Evolutionary conservation across 1,140 invertebrate species (phyloP).

Genomic region (Lordiphosa collinella): DNA sequence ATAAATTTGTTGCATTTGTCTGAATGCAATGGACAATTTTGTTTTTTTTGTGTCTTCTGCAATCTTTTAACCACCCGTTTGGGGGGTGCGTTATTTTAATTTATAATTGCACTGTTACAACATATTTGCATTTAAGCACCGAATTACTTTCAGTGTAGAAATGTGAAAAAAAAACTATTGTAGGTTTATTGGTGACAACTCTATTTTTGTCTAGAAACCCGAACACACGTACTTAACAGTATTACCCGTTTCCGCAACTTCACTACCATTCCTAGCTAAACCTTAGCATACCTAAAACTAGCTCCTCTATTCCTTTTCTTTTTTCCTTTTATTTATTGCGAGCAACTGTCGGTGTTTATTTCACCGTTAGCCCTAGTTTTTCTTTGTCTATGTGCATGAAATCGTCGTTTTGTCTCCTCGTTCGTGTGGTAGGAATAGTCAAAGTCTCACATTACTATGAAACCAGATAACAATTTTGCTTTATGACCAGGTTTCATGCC

Average conservation of each 20-base stretch:
- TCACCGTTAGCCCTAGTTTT: constrained; percentile 41
- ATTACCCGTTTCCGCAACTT: background rate
- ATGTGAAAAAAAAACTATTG: constrained; percentile 7
- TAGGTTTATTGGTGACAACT: constrained; percentile 49
- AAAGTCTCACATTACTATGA: constrained; percentile 53
- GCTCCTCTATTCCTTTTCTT: too few species aligned
- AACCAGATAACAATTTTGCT: constrained; percentile 68
- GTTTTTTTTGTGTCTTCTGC: too few species aligned
- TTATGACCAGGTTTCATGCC: constrained; percentile 67
- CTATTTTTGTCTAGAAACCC: constrained; percentile 13
- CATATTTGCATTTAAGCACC: too few species aligned
- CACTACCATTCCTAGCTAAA: too few species aligned
- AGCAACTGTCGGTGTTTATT: constrained; percentile 50
- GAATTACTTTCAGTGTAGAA: background rate
- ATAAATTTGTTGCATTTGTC: too few species aligned
- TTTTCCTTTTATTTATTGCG: constrained; percentile 26
- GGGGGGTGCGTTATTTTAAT: too few species aligned
- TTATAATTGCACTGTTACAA: too few species aligned
- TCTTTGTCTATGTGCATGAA: constrained; percentile 13
- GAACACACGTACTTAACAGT: background rate
- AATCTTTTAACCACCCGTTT: too few species aligned
- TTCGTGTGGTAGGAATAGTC: background rate
- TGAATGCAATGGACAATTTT: too few species aligned
- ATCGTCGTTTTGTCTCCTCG: constrained; percentile 3
- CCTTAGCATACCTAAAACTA: constrained; percentile 11